Percentiles rank a stretch among this genome's conserved stretches.
These are phyloP conservation scores for Lasiommata megera DNA, from an alignment of 2,888 invertebrate species.

Conservation along the genomic window DNA sequence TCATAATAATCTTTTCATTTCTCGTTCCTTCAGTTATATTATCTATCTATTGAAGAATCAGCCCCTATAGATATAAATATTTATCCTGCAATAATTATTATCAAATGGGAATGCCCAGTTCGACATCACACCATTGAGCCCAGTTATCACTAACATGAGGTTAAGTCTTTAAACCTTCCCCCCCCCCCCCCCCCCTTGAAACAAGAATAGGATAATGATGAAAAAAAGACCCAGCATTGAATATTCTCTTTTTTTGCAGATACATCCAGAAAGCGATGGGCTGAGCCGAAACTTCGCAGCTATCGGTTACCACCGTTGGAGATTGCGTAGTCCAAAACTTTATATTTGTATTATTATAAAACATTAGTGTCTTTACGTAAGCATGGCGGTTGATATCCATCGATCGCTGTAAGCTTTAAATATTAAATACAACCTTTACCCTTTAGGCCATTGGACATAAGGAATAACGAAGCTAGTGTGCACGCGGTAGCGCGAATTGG, in stretches of 20 bases:
- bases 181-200: too few species aligned
- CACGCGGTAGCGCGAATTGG: constrained; percentile 57
- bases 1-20: too few species aligned
- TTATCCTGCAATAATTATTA: too few species aligned
- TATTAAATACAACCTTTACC: background rate
- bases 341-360: constrained; percentile 20
- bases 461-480: constrained; percentile 45
- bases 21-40: too few species aligned
- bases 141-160: too few species aligned
- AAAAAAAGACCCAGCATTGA: background rate
- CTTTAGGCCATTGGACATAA: constrained; percentile 15
- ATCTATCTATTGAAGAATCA: too few species aligned
- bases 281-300: constrained; percentile 3
- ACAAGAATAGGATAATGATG: too few species aligned
- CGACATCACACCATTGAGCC: too few species aligned
- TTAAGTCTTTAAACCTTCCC: too few species aligned
- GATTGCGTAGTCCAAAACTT: constrained; percentile 36
- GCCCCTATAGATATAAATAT: too few species aligned
- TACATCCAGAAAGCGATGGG: constrained; percentile 7
- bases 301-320: constrained; percentile 30
- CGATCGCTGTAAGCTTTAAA: background rate
- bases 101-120: too few species aligned
- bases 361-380: background rate
- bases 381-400: constrained; percentile 39
- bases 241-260: constrained; percentile 29